Evolutionary conservation across 2,888 invertebrate genomes (phyloP), one percentile per base, ranked within the genome.

Genomic region (Caenorhabditis sp.): DNA sequence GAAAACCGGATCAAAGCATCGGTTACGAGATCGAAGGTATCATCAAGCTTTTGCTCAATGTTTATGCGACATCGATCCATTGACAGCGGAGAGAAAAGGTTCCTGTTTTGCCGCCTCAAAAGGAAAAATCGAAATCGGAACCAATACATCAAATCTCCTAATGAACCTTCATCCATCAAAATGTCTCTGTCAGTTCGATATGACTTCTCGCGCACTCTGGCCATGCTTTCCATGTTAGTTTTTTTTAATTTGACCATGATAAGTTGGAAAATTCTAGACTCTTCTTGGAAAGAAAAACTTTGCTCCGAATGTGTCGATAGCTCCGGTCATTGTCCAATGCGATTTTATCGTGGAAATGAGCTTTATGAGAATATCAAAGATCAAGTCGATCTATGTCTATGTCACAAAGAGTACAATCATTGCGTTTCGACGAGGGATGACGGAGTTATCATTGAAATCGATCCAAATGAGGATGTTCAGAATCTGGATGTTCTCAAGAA

Each of bases 191-290:
- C 87, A 87, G 57, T 60, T 87, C 20, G 87, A 87, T 63, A 82
- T 74, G 59, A 74, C 80, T n/a, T 82, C 84, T 1, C 83, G 83
- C 26, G 81, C 83, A 14, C 54, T 87, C 1, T 87, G 87, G 87
- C 87, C 87, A 0, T 87, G 87, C 63, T 87, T 87, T 78, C 87
- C 87, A 36, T 86, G 86, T 86, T 52, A 81, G 82, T 70, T 56
- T 21, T n/a, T n/a, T 10, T 50, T 49, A n/a, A 36, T 49, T 62
- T 57, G 59, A 12, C 17, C n/a, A n/a, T n/a, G n/a, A n/a, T n/a
- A n/a, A n/a, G n/a, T n/a, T n/a, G n/a, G n/a, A n/a, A n/a, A 23
- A 36, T 68, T 83, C 62, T 66, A 87, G 87, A 86, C 57, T 74
- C 72, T 27, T 81, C 84, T 2, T 87, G 87, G 87, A 87, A 87